Evolutionary conservation across 2,888 invertebrate genomes (phyloP).

Genomic region (Scaptodrosophila latifasciaeformis): DNA sequence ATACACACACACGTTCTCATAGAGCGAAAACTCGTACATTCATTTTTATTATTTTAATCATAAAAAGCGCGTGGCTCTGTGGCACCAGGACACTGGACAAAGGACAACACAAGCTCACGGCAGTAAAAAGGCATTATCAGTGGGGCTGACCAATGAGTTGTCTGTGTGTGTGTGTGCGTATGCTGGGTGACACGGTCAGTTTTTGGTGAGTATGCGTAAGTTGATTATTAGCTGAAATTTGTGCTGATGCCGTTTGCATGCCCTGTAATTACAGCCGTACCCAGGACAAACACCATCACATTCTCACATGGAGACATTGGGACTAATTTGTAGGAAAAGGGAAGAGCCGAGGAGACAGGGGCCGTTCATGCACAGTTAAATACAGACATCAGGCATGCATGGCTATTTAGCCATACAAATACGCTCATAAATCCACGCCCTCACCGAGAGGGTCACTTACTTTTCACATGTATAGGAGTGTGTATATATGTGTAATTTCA

Average conservation of each 20-base stretch:
- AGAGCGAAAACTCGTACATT: conserved; percentile 16
- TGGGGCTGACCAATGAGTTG: background rate
- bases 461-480: too few relatives aligned
- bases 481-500: conserved; percentile 36
- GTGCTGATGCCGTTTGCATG: conserved; percentile 42
- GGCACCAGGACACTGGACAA: conserved; percentile 34
- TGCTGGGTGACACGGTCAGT: conserved; percentile 18
- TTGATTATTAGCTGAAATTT: conserved; percentile 54
- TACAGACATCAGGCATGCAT: conserved; percentile 62
- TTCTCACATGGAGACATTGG: background rate
- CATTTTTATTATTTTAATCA: conserved; percentile 54
- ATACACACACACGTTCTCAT: conserved; percentile 1
- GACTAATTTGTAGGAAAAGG: too few relatives aligned
- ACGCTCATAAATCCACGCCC: conserved; percentile 6
- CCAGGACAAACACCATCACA: conserved; percentile 17
- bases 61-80: conserved; percentile 49
- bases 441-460: conserved; percentile 1
- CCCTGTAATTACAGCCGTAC: conserved; percentile 55
- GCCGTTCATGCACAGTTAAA: conserved; percentile 50
- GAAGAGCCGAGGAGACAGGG: too few relatives aligned
- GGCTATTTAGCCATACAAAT: conserved; percentile 51
- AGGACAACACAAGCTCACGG: conserved; percentile 25
- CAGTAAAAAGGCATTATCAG: background rate
- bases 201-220: conserved; percentile 43
- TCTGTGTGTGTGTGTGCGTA: background rate